These are phyloP conservation scores for Eutolmus rufibarbis DNA, from an alignment of 2,888 invertebrate species.

Conservation along the genomic window DNA sequence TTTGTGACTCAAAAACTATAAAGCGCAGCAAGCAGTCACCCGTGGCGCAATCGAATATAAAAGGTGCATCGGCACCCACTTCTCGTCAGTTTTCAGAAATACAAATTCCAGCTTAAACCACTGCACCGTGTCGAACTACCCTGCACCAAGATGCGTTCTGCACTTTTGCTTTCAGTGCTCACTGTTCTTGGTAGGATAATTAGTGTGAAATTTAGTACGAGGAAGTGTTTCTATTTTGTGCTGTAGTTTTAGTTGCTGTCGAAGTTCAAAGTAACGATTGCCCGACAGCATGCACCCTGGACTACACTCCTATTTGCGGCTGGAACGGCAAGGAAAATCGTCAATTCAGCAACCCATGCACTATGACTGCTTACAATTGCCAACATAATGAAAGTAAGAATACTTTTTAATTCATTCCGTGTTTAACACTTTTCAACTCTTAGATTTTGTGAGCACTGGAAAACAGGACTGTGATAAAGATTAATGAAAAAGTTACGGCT, in stretches of 20 bases:
- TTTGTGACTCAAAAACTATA: neutral
- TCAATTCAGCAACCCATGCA: neutral
- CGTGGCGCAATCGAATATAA: neutral
- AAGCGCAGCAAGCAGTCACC: neutral
- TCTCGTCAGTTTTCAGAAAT: neutral
- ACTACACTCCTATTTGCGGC: neutral
- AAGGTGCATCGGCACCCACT: neutral
- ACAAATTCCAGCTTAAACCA: neutral
- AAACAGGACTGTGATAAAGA: neutral
- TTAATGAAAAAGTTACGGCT: neutral
- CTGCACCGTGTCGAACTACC: neutral
- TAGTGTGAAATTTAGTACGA: neutral
- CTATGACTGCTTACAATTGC: neutral
- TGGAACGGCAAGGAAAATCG: neutral
- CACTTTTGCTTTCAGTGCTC: neutral
- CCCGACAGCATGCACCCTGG: neutral
- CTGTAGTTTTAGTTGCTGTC: neutral
- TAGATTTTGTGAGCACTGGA: neutral
- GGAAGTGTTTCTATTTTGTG: neutral
- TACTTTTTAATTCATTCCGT: neutral
- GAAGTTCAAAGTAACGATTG: neutral
- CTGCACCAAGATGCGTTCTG: neutral
- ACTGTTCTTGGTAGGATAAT: neutral
- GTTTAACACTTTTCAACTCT: neutral
- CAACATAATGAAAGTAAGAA: neutral